Percentiles rank a stretch among this genome's conserved stretches.
Conservation (phyloP, 2,113 vertebrate genomes). For the Tetrax tetrax region DNA sequence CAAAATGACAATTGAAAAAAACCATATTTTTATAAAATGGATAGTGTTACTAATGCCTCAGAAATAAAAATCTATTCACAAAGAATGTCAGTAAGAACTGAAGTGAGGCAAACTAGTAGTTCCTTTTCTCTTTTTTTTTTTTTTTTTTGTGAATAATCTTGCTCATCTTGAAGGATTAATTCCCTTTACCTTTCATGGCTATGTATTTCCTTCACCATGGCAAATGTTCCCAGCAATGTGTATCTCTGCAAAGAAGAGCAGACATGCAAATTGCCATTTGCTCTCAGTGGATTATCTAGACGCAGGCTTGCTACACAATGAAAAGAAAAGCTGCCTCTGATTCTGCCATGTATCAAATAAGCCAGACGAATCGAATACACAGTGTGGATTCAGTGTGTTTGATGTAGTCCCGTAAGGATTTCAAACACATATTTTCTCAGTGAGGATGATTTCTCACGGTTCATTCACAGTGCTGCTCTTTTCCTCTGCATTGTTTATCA, state of each 20-base stretch:
- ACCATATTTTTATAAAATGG: not conserved
- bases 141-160: not conserved
- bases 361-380: not conserved
- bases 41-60: not conserved
- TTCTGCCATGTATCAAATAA: not conserved
- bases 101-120: not conserved
- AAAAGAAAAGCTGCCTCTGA: not conserved
- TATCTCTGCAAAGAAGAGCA: slow-evolving; percentile 15
- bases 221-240: not conserved
- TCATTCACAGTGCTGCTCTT: not conserved
- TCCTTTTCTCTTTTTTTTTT: not conserved
- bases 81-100: not conserved
- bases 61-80: not conserved
- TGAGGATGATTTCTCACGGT: not conserved
- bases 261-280: not conserved
- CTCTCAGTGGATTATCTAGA: slow-evolving; percentile 3
- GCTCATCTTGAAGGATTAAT: not conserved
- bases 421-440: not conserved
- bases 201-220: not conserved
- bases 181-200: slow-evolving; percentile 12
- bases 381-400: not conserved
- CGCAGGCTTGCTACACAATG: not conserved
- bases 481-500: not conserved
- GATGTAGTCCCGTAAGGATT: not conserved
- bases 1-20: not conserved